A percentile compares a stretch with the other conserved stretches of the same genome.
phyloP scores from a whole-genome alignment of 2,797 vertebrate genomes.

The Notoglanidium macrostoma region DNA sequence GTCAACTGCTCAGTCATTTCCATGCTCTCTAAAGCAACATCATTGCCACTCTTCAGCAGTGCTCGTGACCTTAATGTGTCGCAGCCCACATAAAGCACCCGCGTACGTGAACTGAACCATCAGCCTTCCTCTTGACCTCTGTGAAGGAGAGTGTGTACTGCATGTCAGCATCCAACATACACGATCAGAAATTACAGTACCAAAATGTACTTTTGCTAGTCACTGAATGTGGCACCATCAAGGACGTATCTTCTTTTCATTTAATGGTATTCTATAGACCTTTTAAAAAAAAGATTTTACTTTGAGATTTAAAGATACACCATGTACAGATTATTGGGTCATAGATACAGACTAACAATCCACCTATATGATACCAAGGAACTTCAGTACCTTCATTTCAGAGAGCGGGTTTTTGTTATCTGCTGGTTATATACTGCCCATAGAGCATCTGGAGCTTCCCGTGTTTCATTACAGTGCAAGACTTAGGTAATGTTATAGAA shows the following conservation, averaged over 20 bases:
- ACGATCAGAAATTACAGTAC: neutral
- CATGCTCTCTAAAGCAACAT: neutral
- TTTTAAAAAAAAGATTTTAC: neutral
- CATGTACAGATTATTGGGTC: neutral
- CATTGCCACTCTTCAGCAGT: neutral
- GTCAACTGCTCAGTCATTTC: neutral
- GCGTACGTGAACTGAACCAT: neutral
- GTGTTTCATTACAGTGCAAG: neutral
- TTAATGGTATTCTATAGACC: neutral
- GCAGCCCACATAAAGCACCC: neutral
- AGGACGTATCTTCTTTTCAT: neutral
- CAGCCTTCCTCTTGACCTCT: neutral
- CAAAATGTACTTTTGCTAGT: neutral
- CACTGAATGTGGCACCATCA: neutral
- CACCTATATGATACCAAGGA: neutral
- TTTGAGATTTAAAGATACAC: neutral
- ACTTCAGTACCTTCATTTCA: neutral
- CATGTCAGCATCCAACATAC: neutral
- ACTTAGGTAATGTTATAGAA: neutral
- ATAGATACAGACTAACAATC: neutral
- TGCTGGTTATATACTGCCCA: neutral
- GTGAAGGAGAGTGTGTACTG: neutral
- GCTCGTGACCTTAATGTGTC: neutral
- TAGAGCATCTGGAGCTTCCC: neutral
- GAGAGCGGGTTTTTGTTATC: neutral